These are phyloP conservation scores for Xenus cinereus DNA, from an alignment of 2,113 vertebrate genomes.

Conservation along the genomic window DNA sequence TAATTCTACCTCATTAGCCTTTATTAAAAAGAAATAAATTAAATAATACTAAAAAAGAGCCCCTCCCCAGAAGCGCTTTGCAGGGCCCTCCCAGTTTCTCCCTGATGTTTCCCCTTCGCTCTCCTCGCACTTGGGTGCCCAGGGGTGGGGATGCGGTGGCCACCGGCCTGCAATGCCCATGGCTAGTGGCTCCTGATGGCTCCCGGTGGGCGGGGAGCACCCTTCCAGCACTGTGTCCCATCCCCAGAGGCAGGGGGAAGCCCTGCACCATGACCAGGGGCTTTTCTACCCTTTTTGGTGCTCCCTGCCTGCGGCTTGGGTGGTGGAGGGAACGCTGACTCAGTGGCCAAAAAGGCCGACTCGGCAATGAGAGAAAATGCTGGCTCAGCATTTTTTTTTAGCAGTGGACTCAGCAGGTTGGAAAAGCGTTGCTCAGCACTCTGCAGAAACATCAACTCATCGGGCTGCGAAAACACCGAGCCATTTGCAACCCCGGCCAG, in stretches of 20 bases:
- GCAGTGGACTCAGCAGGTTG: background rate
- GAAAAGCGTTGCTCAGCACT: background rate
- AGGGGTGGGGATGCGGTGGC: accelerated
- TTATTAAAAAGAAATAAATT: background rate
- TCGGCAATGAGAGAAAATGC: background rate
- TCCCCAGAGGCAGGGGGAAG: background rate
- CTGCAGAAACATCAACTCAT: background rate
- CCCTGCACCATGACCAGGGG: background rate
- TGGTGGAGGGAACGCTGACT: background rate
- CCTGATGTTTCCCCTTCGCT: background rate
- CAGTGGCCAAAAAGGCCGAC: background rate
- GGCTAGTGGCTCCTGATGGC: background rate
- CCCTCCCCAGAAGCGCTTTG: background rate
- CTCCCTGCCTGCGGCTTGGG: background rate
- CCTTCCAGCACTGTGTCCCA: background rate
- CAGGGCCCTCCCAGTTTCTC: background rate
- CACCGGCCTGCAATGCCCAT: accelerated
- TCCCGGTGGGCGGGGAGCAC: accelerated
- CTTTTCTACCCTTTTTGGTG: background rate
- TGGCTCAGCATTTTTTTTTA: background rate
- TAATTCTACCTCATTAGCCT: slow-evolving; percentile 7
- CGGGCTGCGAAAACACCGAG: background rate
- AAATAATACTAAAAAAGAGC: background rate
- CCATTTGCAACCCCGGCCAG: accelerated
- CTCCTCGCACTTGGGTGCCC: accelerated